Evolutionary conservation across 1,140 invertebrate genomes (phyloP), one percentile per base, ranked within the genome.

Genomic region (Thrips palmi): DNA sequence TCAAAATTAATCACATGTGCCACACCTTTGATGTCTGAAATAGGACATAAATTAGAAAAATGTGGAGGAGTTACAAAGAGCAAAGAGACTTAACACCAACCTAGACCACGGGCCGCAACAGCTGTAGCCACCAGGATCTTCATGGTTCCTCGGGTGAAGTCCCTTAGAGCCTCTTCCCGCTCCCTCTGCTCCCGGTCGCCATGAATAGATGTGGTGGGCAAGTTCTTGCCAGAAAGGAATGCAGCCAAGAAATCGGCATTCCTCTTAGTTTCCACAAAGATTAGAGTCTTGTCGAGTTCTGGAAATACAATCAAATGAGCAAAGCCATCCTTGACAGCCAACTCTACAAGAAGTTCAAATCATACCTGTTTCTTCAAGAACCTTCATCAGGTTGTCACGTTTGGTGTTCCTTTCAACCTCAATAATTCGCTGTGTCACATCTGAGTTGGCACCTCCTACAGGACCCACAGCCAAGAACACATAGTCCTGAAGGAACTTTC

Each of bases 1-100:
- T 96, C 89, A 51, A 76, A 96, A 54, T 96, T 96, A 4, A 97
- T 74, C 0, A 96, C 91, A 49, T 87, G 79, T 33, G 72, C 65
- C 0, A 92, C 78, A 37, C 77, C 73, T 31, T 73, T 74, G 30
- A 89, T 87, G 55, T 89, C 83, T 55, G 54, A 19, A 55, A 59
- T 42, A 45, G 44, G 45, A 47, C 41, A 46, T 4, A 49, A 34
- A 42, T 37, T 42, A 27, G 11, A 38, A 11, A 38, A 39, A 32
- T 33, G 7, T 58, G 57, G 43, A 72, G 69, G 49, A 71, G 68
- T 51, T 28, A n/a, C 35, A 48, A 37, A 35, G 32, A 35, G 27
- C 14, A 14, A 30, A 22, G 32, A 20, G 21, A 30, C n/a, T 37
- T 11, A 3, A 15, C 3, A 35, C 47, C 54, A 56, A 75, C 73